Percentiles rank a stretch among this genome's conserved stretches.
Conservation (phyloP, 2,113 vertebrate species). For the Hucho hucho region DNA sequence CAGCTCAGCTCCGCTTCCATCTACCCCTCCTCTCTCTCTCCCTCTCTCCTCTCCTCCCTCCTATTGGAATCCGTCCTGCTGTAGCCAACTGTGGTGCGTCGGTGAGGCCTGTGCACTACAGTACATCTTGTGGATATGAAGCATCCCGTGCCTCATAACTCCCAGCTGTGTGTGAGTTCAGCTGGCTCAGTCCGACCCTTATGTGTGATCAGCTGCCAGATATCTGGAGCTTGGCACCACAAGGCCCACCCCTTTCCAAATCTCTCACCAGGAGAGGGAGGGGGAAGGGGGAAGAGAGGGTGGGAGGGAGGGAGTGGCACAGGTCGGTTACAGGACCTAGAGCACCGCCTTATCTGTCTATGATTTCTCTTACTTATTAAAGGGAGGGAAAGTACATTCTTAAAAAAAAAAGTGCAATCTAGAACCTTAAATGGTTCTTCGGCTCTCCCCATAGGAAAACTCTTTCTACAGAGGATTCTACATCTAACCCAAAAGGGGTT, state of each 20-base stretch:
- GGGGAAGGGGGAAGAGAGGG: conserved; percentile 35
- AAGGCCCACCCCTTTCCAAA: conserved; percentile 60
- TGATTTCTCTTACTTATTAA: conserved; percentile 30
- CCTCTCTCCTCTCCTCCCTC: conserved; percentile 42
- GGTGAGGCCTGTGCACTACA: conserved; percentile 64
- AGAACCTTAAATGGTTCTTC: too few relatives aligned
- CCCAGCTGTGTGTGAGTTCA: conserved; percentile 73
- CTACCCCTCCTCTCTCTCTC: conserved; percentile 17
- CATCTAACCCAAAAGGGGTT: too few relatives aligned
- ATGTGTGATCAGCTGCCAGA: conserved; percentile 78
- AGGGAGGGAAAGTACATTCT: conserved; percentile 8
- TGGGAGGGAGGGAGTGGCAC: conserved; percentile 43
- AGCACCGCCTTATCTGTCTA: conserved; percentile 40
- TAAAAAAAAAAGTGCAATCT: too few relatives aligned
- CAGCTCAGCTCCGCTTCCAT: conserved; percentile 31
- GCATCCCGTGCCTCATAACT: conserved; percentile 71
- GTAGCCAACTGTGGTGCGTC: conserved; percentile 59
- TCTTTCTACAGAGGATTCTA: too few relatives aligned
- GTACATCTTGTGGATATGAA: conserved; percentile 71
- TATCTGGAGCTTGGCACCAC: conserved; percentile 66
- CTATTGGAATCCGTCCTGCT: conserved; percentile 37
- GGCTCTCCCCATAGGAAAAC: too few relatives aligned
- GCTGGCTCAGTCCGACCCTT: conserved; percentile 70
- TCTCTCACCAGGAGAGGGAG: conserved; percentile 61
- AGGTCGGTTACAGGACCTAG: conserved; percentile 40